phyloP scores from a whole-genome alignment of 1,140 invertebrate species.

The Ridgeia piscesae region DNA sequence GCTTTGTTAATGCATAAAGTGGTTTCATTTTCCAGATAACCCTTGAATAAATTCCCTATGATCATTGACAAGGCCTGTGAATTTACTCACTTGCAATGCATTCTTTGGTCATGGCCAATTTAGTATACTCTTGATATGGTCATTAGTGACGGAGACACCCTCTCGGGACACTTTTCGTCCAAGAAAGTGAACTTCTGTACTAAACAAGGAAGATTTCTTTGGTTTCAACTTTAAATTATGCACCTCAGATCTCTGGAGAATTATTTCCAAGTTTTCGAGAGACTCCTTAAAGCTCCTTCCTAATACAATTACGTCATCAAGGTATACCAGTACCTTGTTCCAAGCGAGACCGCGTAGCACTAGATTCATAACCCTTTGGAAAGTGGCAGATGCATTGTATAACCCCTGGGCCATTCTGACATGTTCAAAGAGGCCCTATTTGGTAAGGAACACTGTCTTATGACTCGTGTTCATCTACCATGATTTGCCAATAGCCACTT shows the following conservation, averaged over 20 bases:
- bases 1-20: conserved; percentile 33
- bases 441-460: too few species aligned
- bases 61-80: conserved; percentile 30
- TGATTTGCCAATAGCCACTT: too few species aligned
- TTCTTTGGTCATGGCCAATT: conserved; percentile 26
- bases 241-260: conserved; percentile 48
- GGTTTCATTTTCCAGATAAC: conserved; percentile 26
- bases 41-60: conserved; percentile 31
- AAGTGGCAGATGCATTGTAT: conserved; percentile 14
- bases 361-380: conserved; percentile 17
- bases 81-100: too few species aligned
- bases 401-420: conserved; percentile 12
- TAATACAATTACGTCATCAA: conserved; percentile 29
- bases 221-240: conserved; percentile 58
- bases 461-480: too few species aligned
- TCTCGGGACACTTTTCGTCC: conserved; percentile 40
- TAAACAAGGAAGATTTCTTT: conserved; percentile 44
- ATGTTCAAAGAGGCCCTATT: background rate
- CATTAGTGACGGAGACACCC: conserved; percentile 23
- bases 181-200: conserved; percentile 50
- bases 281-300: conserved; percentile 58
- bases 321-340: background rate
- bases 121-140: conserved; percentile 25
- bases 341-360: background rate
- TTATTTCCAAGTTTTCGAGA: conserved; percentile 43